Evolutionary conservation across 2,113 vertebrate species (phyloP).

Genomic region (Periophthalmodon schlosseri): DNA sequence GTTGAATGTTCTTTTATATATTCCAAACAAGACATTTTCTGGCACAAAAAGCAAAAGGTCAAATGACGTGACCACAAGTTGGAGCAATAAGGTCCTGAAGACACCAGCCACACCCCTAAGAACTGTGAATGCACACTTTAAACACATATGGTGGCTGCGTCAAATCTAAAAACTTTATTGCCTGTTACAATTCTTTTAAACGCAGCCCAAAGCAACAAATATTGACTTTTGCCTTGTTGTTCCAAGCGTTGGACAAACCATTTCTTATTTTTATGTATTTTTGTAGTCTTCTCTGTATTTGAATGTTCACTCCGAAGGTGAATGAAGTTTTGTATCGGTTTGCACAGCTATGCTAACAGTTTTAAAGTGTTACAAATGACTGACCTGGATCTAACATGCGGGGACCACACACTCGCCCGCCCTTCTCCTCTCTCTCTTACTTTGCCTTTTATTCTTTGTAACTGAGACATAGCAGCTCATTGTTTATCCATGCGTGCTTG

Average conservation of each 20-base stretch:
- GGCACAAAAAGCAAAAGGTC: constrained; percentile 30
- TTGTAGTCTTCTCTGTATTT: constrained; percentile 20
- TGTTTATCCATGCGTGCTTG: constrained; percentile 69
- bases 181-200: constrained; percentile 45
- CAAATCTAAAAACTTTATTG: background rate
- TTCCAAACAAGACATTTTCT: constrained; percentile 13
- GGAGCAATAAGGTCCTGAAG: constrained; percentile 26
- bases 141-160: constrained; percentile 24
- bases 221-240: constrained; percentile 15
- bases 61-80: constrained; percentile 6
- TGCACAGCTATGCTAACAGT: constrained; percentile 58
- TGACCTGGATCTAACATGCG: constrained; percentile 38
- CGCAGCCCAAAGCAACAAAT: constrained; percentile 33
- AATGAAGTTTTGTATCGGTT: constrained; percentile 70
- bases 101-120: constrained; percentile 29
- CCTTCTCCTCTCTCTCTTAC: constrained; percentile 15
- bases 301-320: constrained; percentile 69
- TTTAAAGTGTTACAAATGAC: constrained; percentile 48
- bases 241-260: constrained; percentile 44
- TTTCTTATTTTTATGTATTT: constrained; percentile 11
- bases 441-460: constrained; percentile 38
- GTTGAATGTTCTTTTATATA: constrained; percentile 58
- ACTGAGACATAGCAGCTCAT: constrained; percentile 58
- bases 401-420: constrained; percentile 51
- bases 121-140: constrained; percentile 42